Evolutionary conservation across 1,140 invertebrate species (phyloP).

Genomic region (Varroa destructor): DNA sequence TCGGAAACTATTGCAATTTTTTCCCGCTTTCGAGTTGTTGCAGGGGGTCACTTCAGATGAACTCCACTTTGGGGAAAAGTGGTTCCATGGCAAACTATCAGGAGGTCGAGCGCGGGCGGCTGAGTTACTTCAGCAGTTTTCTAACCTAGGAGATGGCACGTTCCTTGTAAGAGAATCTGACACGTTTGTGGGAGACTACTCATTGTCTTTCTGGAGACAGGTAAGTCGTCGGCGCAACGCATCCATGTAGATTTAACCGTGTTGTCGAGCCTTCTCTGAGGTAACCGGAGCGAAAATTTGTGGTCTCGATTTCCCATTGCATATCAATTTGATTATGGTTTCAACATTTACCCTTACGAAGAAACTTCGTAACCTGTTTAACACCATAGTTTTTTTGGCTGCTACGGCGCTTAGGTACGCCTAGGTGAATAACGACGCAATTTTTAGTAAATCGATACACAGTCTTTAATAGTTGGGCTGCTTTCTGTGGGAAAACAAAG

Average conservation of each 20-base stretch:
- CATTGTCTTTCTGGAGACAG: slow-evolving; percentile 68
- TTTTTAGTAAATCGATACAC: too few species aligned
- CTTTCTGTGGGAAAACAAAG: too few species aligned
- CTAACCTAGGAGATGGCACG: slow-evolving; percentile 78
- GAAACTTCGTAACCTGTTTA: too few species aligned
- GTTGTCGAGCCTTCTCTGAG: neutral
- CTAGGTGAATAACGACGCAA: too few species aligned
- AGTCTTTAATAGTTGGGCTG: too few species aligned
- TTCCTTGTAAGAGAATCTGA: slow-evolving; percentile 88
- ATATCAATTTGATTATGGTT: neutral
- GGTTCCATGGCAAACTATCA: slow-evolving; percentile 73
- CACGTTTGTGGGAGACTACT: slow-evolving; percentile 90
- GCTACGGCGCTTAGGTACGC: too few species aligned
- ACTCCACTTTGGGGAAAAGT: slow-evolving; percentile 82
- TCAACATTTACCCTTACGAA: neutral
- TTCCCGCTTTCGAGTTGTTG: neutral
- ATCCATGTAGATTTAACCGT: slow-evolving; percentile 1
- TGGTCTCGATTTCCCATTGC: neutral
- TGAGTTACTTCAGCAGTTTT: slow-evolving; percentile 58
- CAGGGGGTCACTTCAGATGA: slow-evolving; percentile 51
- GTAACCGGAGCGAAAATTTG: slow-evolving; percentile 34
- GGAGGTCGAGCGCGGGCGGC: slow-evolving; percentile 62
- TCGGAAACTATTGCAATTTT: too few species aligned
- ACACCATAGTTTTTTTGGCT: too few species aligned
- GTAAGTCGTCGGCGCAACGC: neutral